Conservation (phyloP, 2,113 vertebrate genomes). For the Leptosomus discolor region DNA sequence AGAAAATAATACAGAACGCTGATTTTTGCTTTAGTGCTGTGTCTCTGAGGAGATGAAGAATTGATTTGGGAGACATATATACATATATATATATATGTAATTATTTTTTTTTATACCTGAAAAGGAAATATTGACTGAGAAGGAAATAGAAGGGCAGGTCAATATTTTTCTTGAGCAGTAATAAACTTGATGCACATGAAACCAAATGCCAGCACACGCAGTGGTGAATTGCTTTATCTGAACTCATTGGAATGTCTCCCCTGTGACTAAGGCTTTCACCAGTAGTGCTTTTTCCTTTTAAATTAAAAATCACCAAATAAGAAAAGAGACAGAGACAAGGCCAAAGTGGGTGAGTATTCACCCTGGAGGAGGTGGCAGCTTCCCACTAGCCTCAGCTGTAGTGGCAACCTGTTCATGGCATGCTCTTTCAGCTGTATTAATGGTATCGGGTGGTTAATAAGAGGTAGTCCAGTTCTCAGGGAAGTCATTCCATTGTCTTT, state of each 20-base stretch:
- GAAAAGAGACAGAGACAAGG: background rate
- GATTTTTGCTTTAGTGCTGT: background rate
- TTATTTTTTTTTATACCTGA: background rate
- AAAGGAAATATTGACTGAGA: background rate
- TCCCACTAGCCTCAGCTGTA: background rate
- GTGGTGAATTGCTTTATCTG: background rate
- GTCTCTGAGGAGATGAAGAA: background rate
- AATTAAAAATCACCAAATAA: background rate
- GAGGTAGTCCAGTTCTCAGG: background rate
- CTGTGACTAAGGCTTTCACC: background rate
- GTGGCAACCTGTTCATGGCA: background rate
- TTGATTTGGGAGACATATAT: background rate
- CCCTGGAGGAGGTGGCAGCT: background rate
- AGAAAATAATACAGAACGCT: background rate
- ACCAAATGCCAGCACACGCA: background rate
- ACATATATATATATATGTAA: background rate
- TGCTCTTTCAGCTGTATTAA: background rate
- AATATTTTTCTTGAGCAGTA: background rate
- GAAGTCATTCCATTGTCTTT: slow-evolving; percentile 31
- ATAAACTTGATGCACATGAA: background rate
- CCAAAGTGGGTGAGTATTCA: background rate
- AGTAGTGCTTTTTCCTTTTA: background rate
- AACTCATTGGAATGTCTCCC: background rate
- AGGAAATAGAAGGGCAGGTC: background rate
- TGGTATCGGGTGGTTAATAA: background rate